Evolutionary conservation across 2,888 invertebrate genomes (phyloP), one percentile per base, ranked within the genome.

Genomic region (Nephrotoma appendiculata): DNA sequence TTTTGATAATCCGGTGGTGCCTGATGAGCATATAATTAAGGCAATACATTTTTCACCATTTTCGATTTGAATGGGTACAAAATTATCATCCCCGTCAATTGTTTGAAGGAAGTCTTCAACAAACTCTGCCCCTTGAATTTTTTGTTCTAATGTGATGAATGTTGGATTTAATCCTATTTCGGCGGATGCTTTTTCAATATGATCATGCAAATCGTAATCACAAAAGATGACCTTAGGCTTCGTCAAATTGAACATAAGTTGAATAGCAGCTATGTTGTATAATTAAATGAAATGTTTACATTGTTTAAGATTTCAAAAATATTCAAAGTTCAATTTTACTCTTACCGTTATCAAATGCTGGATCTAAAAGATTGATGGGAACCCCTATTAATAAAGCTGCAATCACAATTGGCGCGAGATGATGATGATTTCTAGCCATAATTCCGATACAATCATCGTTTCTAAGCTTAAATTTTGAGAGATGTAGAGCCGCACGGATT

Each of bases 371-470:
- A 48, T 87, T 86, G n/a, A 87, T n/a, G 1, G 86, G 86, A 42
- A 83, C 11, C 41, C 83, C 87, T 11, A 86, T 15, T 19, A 83
- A 2, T 48, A 87, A 31, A 12, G 86, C 86, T 5, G 42, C 83
- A 41, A 45, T 83, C 6, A 87, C 48, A 43, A 41, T 6, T 19
- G 86, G 45, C 7, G 87, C 86, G 1, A 86, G 4, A 86, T 86
- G 7, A 19, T 86, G 45, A 45, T 42, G n/a, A 86, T 87, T 86
- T 19, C 11, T n/a, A 15, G 45, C 86, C 41, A 86, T 42, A 11
- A 87, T 6, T 41, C 87, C 87, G 11, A 87, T 15, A n/a, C 83
- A 52, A 41, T 87, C 87, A 9, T 83, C 48, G 31, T 83, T 31
- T 3, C 44, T 86, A 2, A 84, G 6, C 0, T 43, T 43, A 31